Percentiles rank a stretch among this genome's conserved stretches.
These are phyloP conservation scores for Pollenia labialis DNA, from an alignment of 2,888 invertebrate genomes.

Conservation along the genomic window DNA sequence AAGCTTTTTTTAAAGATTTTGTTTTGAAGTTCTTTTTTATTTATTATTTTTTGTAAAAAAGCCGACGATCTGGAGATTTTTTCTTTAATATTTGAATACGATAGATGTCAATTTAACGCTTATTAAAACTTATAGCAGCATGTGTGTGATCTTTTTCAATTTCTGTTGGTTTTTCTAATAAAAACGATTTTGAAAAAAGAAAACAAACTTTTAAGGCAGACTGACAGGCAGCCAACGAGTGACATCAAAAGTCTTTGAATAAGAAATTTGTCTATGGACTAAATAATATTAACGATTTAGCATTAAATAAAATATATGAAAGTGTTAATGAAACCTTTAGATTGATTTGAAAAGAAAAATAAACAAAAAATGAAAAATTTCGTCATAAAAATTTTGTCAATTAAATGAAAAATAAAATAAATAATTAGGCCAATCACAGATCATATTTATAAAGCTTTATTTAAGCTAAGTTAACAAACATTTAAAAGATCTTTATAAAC, in stretches of 20 bases:
- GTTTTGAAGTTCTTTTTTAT: constrained; percentile 36
- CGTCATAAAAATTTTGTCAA: background rate
- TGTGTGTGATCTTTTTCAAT: constrained; percentile 59
- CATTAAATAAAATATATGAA: background rate
- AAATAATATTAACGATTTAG: background rate
- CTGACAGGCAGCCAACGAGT: constrained; percentile 7
- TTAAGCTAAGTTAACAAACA: too few relatives aligned
- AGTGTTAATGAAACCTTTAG: constrained; percentile 30
- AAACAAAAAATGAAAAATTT: background rate
- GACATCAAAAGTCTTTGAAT: constrained; percentile 31
- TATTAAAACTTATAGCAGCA: constrained; percentile 46
- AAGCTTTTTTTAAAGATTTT: constrained; percentile 23
- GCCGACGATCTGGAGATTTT: constrained; percentile 46
- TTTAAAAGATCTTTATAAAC: too few relatives aligned
- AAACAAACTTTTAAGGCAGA: background rate
- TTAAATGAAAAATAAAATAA: background rate
- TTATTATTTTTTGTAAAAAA: constrained; percentile 18
- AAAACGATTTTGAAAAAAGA: constrained; percentile 3
- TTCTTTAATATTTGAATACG: constrained; percentile 36
- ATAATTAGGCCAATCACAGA: too few relatives aligned
- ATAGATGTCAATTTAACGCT: constrained; percentile 61
- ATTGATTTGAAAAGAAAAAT: background rate
- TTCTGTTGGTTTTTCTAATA: constrained; percentile 56
- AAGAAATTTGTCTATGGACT: constrained; percentile 21
- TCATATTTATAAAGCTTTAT: too few relatives aligned